phyloP scores from a whole-genome alignment of 1,140 invertebrate species.

The Tyrophagus putrescentiae region DNA sequence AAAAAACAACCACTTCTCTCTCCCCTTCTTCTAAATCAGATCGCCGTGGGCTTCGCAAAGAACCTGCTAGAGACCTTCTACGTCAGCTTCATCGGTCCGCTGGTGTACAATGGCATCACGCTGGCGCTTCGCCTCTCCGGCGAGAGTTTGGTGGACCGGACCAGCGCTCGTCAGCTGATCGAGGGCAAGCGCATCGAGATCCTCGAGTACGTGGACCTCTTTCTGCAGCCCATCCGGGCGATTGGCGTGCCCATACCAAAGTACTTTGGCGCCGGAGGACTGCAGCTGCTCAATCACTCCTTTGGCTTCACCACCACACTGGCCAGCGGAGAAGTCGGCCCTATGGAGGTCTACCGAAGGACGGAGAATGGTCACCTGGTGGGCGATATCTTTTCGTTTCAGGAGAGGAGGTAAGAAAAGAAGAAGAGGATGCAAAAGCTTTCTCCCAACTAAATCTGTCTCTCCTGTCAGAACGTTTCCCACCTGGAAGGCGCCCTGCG shows the following conservation, averaged over 20 bases:
- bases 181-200: background rate
- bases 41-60: conserved; percentile 4
- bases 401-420: background rate
- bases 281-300: background rate
- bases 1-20: background rate
- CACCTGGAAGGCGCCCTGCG: background rate
- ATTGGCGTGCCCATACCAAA: background rate
- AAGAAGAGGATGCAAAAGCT: too few relatives aligned
- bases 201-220: background rate
- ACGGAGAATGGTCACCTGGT: background rate
- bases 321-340: background rate
- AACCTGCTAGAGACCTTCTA: conserved; percentile 6
- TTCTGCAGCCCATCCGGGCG: background rate
- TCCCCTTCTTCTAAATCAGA: background rate
- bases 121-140: conserved; percentile 10
- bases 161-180: background rate
- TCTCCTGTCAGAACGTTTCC: background rate
- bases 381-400: background rate
- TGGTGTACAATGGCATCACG: conserved; percentile 16
- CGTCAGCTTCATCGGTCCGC: conserved; percentile 4
- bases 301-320: background rate
- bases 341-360: background rate
- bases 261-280: conserved; percentile 6
- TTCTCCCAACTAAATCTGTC: background rate
- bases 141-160: background rate